A percentile compares a stretch with the other conserved stretches of the same genome.
phyloP scores from a whole-genome alignment of 2,888 invertebrate species.

The Ophion slaviceki region DNA sequence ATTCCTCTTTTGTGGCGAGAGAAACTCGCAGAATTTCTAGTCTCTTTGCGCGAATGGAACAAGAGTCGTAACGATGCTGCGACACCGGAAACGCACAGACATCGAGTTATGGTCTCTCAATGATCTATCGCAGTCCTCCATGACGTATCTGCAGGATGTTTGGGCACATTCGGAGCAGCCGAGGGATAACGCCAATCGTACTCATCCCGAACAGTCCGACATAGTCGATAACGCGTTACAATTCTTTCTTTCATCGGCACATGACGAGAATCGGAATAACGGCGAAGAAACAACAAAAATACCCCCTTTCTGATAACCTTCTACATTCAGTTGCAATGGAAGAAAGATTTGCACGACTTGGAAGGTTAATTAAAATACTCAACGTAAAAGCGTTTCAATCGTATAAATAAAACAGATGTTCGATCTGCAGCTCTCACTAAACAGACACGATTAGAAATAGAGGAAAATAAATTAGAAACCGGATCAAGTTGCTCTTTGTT shows the following conservation, averaged over 20 bases:
- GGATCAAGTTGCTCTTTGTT: background rate
- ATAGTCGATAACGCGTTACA: background rate
- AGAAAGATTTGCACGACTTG: too few relatives aligned
- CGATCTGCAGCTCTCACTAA: too few relatives aligned
- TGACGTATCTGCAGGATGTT: background rate
- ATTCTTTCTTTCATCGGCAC: too few relatives aligned
- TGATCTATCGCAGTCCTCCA: conserved; percentile 25
- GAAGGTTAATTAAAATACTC: too few relatives aligned
- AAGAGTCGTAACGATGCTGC: conserved; percentile 55
- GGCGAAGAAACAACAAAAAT: too few relatives aligned
- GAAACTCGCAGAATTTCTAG: conserved; percentile 58
- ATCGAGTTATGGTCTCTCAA: conserved; percentile 58
- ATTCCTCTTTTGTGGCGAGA: conserved; percentile 4
- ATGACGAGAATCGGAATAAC: too few relatives aligned
- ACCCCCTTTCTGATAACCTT: too few relatives aligned
- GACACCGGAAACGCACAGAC: conserved; percentile 53
- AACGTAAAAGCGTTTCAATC: too few relatives aligned
- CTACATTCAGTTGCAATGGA: too few relatives aligned
- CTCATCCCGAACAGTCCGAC: background rate
- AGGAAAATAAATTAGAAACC: background rate
- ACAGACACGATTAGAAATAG: background rate
- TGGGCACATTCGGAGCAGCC: background rate
- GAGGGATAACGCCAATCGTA: background rate
- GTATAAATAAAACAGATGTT: too few relatives aligned
- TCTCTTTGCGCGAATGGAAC: conserved; percentile 37